Percentiles rank a stretch among this genome's conserved stretches.
phyloP scores from a whole-genome alignment of 2,888 invertebrate genomes.

The Lydus trimaculatus region DNA sequence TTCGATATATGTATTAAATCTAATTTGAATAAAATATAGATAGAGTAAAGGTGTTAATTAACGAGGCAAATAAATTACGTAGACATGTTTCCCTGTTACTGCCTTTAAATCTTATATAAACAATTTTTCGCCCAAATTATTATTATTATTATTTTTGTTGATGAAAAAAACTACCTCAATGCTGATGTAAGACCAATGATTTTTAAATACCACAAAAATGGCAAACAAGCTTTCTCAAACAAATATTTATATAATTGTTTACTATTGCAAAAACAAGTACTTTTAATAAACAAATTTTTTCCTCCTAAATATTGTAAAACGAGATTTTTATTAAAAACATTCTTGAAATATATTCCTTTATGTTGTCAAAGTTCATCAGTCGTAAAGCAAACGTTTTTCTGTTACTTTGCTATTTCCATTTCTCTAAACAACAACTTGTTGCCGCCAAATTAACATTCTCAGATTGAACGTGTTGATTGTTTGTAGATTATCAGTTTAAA shows the following conservation, averaged over 20 bases:
- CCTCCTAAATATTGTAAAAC: background rate
- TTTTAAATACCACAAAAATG: constrained; percentile 6
- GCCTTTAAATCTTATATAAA: background rate
- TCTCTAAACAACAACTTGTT: background rate
- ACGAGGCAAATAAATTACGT: background rate
- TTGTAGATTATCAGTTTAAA: background rate
- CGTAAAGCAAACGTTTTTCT: background rate
- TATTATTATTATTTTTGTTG: background rate
- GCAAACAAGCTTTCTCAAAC: constrained; percentile 3
- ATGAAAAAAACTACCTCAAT: background rate
- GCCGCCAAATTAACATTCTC: constrained; percentile 1
- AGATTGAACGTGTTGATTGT: background rate
- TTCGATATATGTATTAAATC: background rate
- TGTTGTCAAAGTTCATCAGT: constrained; percentile 1
- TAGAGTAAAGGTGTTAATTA: background rate
- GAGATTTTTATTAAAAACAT: background rate
- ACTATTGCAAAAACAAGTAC: background rate
- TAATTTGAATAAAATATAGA: background rate
- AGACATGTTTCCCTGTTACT: background rate
- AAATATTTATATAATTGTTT: background rate
- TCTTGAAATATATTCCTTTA: background rate
- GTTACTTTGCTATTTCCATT: background rate
- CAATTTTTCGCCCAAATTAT: background rate
- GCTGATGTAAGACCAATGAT: background rate
- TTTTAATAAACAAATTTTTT: background rate